A percentile compares a stretch with the other conserved stretches of the same genome.
These are phyloP conservation scores for Nemoura dubitans DNA, from an alignment of 2,888 invertebrate species.

Conservation along the genomic window DNA sequence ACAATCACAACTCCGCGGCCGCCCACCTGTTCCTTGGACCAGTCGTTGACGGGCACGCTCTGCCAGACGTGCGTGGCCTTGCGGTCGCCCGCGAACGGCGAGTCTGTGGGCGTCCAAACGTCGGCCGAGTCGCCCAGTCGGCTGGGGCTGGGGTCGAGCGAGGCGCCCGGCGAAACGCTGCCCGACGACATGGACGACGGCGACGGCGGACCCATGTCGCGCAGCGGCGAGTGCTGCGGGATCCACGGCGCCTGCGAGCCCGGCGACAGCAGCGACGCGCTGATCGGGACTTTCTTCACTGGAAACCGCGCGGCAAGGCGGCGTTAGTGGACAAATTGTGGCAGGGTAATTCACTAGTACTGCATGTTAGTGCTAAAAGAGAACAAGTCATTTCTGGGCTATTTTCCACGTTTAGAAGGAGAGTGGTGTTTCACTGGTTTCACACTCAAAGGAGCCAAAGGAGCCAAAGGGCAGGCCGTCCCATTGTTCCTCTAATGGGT, in stretches of 20 bases:
- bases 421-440: too few species aligned
- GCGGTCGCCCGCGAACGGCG: constrained; percentile 63
- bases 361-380: too few species aligned
- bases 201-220: constrained; percentile 51
- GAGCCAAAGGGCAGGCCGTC: too few species aligned
- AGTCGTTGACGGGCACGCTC: constrained; percentile 76
- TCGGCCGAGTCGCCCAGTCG: constrained; percentile 58
- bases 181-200: constrained; percentile 55
- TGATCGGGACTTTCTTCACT: constrained; percentile 51
- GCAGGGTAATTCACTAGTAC: too few species aligned
- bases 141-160: constrained; percentile 54
- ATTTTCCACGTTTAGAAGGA: too few species aligned
- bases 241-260: constrained; percentile 47
- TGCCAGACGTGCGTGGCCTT: constrained; percentile 73
- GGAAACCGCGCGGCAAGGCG: constrained; percentile 19
- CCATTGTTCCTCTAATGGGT: too few species aligned
- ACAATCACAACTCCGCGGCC: too few species aligned
- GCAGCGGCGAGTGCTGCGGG: constrained; percentile 51
- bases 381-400: too few species aligned
- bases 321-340: neutral
- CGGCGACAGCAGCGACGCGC: constrained; percentile 48
- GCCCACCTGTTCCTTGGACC: constrained; percentile 79
- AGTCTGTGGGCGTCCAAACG: constrained; percentile 64
- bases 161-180: constrained; percentile 56
- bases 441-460: too few species aligned